Conservation (phyloP, 1,140 invertebrate species). For the Trichogramma pretiosum region DNA sequence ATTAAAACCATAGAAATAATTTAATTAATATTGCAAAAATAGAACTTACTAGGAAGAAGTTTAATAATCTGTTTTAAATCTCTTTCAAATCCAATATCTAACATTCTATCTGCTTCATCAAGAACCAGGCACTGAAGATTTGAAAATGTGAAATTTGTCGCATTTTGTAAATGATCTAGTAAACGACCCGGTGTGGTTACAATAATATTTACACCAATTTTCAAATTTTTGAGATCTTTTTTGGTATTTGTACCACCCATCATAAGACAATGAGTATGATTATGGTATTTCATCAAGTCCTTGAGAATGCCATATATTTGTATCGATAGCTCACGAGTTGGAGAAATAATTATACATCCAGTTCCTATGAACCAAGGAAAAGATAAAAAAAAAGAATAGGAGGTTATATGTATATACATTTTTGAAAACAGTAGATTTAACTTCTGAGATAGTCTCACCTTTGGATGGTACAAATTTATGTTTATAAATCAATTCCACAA, state of each 20-base stretch:
- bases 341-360: constrained; percentile 92
- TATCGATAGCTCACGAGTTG: constrained; percentile 92
- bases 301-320: constrained; percentile 93
- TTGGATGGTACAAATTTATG: no score
- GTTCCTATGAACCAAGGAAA: constrained; percentile 61
- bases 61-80: constrained; percentile 92
- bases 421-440: constrained; percentile 29
- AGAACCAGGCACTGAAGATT: constrained; percentile 74
- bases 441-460: no score
- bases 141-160: constrained; percentile 88
- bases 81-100: constrained; percentile 83
- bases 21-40: constrained; percentile 99
- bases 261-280: constrained; percentile 89
- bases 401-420: constrained; percentile 1
- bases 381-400: constrained; percentile 6
- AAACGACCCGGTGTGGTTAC: constrained; percentile 95
- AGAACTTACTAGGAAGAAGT: constrained; percentile 78
- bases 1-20: no score
- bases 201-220: constrained; percentile 87
- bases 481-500: constrained; percentile 86
- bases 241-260: constrained; percentile 78
- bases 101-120: constrained; percentile 92
- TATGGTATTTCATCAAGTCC: constrained; percentile 81
- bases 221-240: constrained; percentile 74
- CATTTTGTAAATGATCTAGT: constrained; percentile 86